Evolutionary conservation across 2,797 vertebrate genomes (phyloP), one percentile per base, ranked within the genome.

Genomic region (Craterocephalus amniculus): DNA sequence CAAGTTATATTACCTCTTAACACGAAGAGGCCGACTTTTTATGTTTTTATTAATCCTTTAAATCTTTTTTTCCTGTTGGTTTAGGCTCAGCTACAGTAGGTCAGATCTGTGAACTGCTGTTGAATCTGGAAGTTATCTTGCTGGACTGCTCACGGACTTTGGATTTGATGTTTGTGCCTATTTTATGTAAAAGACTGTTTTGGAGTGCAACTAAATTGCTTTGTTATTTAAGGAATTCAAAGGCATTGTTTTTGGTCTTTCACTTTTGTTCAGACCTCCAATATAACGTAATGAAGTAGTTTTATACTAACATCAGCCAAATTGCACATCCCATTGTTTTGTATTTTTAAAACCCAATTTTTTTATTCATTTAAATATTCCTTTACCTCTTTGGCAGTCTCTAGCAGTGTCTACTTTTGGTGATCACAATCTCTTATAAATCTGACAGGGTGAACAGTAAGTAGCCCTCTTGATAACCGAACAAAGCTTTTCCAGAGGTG

Each of bases 191-290:
- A 34, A 60, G 31, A 67, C 31, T 29, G 16, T 40, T 66, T 67
- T 58, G 32, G 36, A 18, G 31, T 43, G 14, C 16, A 29, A 48
- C 35, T 65, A 27, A 64, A 67, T 58, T 67, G 58, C 75, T 83
- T 80, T 56, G 32, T 43, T 74, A 18, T 58, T 70, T 48, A 74
- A 59, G 52, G 45, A 32, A 67, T 70, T 72, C 36, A 58, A 58
- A 68, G 10, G 57, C 38, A 12, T 59, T 27, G 14, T 48, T 71
- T 26, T 26, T 3, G 60, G 22, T 63, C 58, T 54, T 76, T 75
- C 12, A 57, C 40, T 67, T 26, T 27, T 69, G 29, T 67, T 65
- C 13, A 74, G 20, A 38, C 12, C 35, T 40, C 31, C 32, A 59
- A 27, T 24, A 20, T 35, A 24, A 45, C 49, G 8, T 52, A 51